These are phyloP conservation scores for Eupeodes latifasciatus DNA, from an alignment of 2,888 invertebrate genomes.

Conservation along the genomic window DNA sequence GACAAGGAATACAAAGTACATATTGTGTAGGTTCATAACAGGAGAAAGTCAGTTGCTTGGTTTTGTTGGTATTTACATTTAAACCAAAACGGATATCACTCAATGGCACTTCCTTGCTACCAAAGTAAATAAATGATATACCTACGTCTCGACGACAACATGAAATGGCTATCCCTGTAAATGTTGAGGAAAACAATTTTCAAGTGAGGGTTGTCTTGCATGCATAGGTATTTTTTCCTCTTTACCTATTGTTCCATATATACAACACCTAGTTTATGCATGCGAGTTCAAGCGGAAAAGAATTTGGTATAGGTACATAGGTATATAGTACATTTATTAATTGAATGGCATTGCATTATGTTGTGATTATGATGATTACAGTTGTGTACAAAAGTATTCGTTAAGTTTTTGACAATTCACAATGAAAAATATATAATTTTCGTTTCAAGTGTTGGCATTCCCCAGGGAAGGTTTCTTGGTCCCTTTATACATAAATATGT, in stretches of 20 bases:
- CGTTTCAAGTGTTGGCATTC: background rate
- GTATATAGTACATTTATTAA: conserved; percentile 40
- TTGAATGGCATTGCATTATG: conserved; percentile 60
- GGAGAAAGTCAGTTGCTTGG: conserved; percentile 31
- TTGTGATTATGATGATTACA: conserved; percentile 50
- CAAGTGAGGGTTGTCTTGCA: conserved; percentile 1
- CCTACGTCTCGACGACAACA: background rate
- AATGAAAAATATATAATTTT: too few relatives aligned
- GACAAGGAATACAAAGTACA: too few relatives aligned
- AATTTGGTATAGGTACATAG: background rate
- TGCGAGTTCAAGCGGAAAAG: conserved; percentile 37
- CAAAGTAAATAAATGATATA: conserved; percentile 45
- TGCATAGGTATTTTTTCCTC: background rate
- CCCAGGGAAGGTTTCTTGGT: background rate
- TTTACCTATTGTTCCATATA: background rate
- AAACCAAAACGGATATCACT: conserved; percentile 60
- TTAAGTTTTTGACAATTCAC: too few relatives aligned
- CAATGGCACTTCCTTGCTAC: conserved; percentile 67
- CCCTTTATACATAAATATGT: too few relatives aligned
- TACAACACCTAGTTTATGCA: background rate
- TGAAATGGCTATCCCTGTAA: conserved; percentile 11
- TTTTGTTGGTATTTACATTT: background rate
- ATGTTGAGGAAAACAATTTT: background rate
- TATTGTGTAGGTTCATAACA: background rate
- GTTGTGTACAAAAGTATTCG: conserved; percentile 8